A percentile compares a stretch with the other conserved stretches of the same genome.
Evolutionary conservation across 2,888 invertebrate species (phyloP).

Genomic region (Caenorhabditis angaria): DNA sequence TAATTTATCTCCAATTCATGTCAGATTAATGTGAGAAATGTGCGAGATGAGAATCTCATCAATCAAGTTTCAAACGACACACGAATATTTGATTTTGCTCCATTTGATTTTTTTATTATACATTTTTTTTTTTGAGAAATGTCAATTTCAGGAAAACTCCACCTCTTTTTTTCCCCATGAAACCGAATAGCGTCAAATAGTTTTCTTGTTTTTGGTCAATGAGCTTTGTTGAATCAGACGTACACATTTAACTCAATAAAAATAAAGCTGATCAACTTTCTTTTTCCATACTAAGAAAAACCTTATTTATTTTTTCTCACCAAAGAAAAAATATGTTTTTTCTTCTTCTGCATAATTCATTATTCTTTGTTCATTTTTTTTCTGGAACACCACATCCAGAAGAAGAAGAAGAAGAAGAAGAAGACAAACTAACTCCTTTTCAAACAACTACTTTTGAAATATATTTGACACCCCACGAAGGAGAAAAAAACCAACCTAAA

Average conservation of each 20-base stretch:
- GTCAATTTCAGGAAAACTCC: too few relatives aligned
- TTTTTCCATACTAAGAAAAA: background rate
- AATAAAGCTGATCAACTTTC: background rate
- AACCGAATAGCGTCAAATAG: too few relatives aligned
- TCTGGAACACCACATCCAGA: background rate
- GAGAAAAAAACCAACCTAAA: constrained; percentile 37
- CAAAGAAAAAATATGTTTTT: background rate
- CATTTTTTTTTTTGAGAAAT: background rate
- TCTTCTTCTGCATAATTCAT: constrained; percentile 22
- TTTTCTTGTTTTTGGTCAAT: constrained; percentile 2
- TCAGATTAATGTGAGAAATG: too few relatives aligned
- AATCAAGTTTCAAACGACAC: background rate
- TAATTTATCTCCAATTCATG: too few relatives aligned
- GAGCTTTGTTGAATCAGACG: background rate
- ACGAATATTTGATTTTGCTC: background rate
- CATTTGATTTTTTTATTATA: too few relatives aligned
- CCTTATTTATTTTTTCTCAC: background rate
- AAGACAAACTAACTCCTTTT: too few relatives aligned
- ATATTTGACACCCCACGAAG: background rate
- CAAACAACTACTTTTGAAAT: too few relatives aligned
- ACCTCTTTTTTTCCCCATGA: background rate
- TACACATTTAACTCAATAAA: constrained; percentile 3
- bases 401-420: too few relatives aligned
- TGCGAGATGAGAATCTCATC: background rate
- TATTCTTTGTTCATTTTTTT: constrained; percentile 5